Conservation (phyloP, 2,888 invertebrate genomes). For the Watsonalla cultraria region DNA sequence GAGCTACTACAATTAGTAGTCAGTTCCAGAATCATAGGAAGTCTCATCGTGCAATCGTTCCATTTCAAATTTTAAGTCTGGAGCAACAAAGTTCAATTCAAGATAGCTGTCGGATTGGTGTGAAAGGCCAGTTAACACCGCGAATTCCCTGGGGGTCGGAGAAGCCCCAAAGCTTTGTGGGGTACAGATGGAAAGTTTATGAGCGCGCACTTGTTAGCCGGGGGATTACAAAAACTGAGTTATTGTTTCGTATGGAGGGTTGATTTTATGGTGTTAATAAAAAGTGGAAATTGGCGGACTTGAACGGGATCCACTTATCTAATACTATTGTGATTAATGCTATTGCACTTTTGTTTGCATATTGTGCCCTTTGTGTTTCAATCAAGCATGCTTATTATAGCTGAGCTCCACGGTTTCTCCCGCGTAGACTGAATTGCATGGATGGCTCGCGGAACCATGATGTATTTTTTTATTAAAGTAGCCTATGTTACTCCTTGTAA, state of each 20-base stretch:
- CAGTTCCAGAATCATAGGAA: slow-evolving; percentile 28
- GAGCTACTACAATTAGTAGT: slow-evolving; percentile 31
- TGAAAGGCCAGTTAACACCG: slow-evolving; percentile 57
- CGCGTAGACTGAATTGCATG: too few relatives aligned
- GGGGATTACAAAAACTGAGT: slow-evolving; percentile 71
- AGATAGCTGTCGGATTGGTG: slow-evolving; percentile 36
- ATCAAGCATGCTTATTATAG: slow-evolving; percentile 7
- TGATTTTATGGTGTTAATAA: slow-evolving; percentile 69
- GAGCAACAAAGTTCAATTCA: slow-evolving; percentile 18
- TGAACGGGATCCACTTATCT: slow-evolving; percentile 29
- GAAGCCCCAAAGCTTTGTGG: slow-evolving; percentile 66
- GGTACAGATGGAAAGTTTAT: slow-evolving; percentile 70
- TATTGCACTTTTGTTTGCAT: slow-evolving; percentile 34
- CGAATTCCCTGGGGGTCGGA: slow-evolving; percentile 53
- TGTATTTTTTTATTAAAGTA: too few relatives aligned
- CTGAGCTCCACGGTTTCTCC: too few relatives aligned
- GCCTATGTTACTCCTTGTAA: too few relatives aligned
- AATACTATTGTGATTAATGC: slow-evolving; percentile 44
- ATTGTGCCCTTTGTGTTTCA: slow-evolving; percentile 6
- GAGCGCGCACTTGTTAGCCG: slow-evolving; percentile 67
- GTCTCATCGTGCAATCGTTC: neutral
- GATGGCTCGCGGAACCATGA: too few relatives aligned
- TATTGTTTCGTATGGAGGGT: slow-evolving; percentile 63
- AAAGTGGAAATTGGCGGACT: slow-evolving; percentile 55
- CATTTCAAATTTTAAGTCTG: slow-evolving; percentile 18